Evolutionary conservation across 1,140 invertebrate genomes (phyloP).

Genomic region (Cotesia glomerata): DNA sequence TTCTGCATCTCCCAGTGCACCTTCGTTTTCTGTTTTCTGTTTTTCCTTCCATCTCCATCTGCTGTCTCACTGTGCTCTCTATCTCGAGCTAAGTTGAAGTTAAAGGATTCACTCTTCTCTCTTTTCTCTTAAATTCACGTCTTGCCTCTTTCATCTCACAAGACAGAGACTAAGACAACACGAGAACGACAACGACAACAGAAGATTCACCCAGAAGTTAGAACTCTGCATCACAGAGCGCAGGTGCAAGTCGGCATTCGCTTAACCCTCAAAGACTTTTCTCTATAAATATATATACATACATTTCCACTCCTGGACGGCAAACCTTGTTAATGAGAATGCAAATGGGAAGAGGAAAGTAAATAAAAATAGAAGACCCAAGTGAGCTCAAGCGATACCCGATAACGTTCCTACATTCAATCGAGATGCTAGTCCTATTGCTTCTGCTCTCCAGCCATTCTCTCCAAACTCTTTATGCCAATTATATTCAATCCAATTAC

Average conservation of each 20-base stretch:
- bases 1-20: slow-evolving; percentile 22
- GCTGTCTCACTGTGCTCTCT: too few relatives aligned
- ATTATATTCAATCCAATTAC: too few relatives aligned
- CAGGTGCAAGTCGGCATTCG: background rate
- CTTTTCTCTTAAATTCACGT: too few relatives aligned
- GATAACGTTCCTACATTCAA: background rate
- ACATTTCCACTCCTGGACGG: background rate
- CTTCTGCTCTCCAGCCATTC: background rate
- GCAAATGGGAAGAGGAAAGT: background rate
- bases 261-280: slow-evolving; percentile 11
- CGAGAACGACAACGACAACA: too few relatives aligned
- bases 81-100: too few relatives aligned
- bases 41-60: background rate
- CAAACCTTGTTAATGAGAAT: slow-evolving; percentile 13
- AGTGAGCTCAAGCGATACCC: background rate
- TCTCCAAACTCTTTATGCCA: too few relatives aligned
- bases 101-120: too few relatives aligned
- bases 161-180: too few relatives aligned
- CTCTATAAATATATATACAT: background rate
- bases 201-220: too few relatives aligned
- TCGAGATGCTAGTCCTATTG: background rate
- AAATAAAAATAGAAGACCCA: too few relatives aligned
- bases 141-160: too few relatives aligned
- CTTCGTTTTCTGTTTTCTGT: background rate
- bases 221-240: background rate